phyloP scores from a whole-genome alignment of 1,140 invertebrate genomes.

The Drosophila santomea region DNA sequence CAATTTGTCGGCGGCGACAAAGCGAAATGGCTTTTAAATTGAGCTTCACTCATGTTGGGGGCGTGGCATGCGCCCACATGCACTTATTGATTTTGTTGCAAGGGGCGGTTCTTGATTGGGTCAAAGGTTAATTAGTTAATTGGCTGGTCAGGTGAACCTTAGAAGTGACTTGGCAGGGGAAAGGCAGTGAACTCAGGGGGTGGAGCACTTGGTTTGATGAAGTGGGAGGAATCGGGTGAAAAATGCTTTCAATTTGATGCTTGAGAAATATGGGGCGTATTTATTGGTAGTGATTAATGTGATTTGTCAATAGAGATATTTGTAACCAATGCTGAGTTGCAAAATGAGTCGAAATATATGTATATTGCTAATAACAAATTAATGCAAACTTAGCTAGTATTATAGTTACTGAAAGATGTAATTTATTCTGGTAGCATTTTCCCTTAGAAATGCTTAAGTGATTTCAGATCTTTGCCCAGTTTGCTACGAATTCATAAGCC shows the following conservation, averaged over 20 bases:
- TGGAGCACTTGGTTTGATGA: background rate
- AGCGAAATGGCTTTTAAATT: constrained; percentile 75
- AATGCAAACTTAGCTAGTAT: no score
- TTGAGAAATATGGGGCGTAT: background rate
- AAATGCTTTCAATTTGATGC: background rate
- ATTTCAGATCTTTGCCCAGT: constrained; percentile 37
- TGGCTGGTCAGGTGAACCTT: constrained; percentile 49
- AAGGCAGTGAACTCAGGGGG: background rate
- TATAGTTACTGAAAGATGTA: no score
- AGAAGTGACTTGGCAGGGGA: background rate
- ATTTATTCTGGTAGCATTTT: background rate
- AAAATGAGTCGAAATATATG: no score
- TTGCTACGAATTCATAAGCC: constrained; percentile 48
- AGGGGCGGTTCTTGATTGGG: constrained; percentile 19
- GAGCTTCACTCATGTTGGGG: constrained; percentile 48
- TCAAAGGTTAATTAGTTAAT: constrained; percentile 78
- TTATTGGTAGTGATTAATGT: background rate
- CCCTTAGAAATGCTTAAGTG: background rate
- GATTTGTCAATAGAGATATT: background rate
- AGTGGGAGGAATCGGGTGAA: constrained; percentile 1
- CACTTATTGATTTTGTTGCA: constrained; percentile 67
- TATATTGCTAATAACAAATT: no score
- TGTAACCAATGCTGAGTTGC: background rate
- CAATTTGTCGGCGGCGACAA: constrained; percentile 70
- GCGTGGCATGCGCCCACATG: constrained; percentile 63